Conservation (phyloP, 2,113 vertebrate genomes). For the Telmatochromis sp. region DNA sequence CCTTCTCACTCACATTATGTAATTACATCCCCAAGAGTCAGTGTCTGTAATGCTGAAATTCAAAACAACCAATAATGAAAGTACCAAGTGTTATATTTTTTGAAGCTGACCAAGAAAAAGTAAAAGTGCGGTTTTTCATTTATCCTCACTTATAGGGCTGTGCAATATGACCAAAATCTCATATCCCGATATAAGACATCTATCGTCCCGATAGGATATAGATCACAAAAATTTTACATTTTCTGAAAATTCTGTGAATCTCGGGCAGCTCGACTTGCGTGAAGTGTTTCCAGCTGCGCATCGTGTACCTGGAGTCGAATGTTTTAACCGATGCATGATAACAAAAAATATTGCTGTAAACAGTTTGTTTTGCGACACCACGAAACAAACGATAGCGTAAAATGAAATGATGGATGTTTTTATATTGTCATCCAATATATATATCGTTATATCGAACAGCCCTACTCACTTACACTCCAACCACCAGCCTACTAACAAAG, state of each 20-base stretch:
- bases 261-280: neutral
- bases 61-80: neutral
- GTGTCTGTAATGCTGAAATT: neutral
- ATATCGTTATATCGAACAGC: neutral
- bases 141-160: neutral
- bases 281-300: neutral
- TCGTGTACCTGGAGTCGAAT: neutral
- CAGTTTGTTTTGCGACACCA: neutral
- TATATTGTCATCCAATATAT: neutral
- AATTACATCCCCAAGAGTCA: neutral
- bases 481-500: neutral
- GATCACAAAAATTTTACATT: neutral
- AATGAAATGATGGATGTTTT: neutral
- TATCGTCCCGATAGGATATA: neutral
- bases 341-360: neutral
- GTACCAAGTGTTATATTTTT: neutral
- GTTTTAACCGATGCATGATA: neutral
- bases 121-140: neutral
- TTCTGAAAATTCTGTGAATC: neutral
- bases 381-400: neutral
- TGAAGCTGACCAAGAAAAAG: neutral
- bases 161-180: neutral
- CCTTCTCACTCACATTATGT: neutral
- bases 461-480: neutral
- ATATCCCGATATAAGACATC: neutral